A percentile compares a stretch with the other conserved stretches of the same genome.
These are phyloP conservation scores for Tupiocoris notatus DNA, from an alignment of 2,888 invertebrate genomes.

Conservation along the genomic window DNA sequence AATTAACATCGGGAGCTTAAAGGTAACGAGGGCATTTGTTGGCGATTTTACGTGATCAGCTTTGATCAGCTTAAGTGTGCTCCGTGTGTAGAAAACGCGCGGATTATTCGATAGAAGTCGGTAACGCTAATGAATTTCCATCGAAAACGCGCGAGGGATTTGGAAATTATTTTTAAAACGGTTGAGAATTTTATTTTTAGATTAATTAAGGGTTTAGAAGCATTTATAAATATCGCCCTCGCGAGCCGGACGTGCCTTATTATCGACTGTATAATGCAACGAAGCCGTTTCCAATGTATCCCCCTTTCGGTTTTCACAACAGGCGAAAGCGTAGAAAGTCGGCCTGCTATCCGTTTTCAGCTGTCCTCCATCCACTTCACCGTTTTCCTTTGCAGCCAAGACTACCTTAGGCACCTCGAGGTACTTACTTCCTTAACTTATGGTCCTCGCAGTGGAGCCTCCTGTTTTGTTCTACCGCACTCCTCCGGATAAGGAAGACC, in stretches of 20 bases:
- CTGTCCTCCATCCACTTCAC: background rate
- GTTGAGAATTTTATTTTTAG: too few relatives aligned
- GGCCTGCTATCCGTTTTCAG: background rate
- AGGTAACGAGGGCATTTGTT: background rate
- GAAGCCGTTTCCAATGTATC: too few relatives aligned
- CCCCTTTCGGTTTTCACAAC: too few relatives aligned
- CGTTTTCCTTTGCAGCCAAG: background rate
- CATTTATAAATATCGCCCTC: too few relatives aligned
- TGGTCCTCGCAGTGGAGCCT: conserved; percentile 9
- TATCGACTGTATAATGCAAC: too few relatives aligned
- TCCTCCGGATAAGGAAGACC: conserved; percentile 19
- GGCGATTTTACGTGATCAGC: background rate
- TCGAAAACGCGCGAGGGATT: too few relatives aligned
- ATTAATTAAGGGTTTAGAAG: too few relatives aligned
- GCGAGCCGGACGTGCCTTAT: too few relatives aligned
- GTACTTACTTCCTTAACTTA: conserved; percentile 25
- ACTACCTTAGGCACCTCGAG: conserved; percentile 4
- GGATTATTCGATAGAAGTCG: too few relatives aligned
- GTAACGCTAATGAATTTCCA: too few relatives aligned
- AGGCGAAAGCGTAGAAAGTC: background rate
- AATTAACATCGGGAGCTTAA: background rate
- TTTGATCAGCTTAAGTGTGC: background rate
- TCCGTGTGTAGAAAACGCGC: too few relatives aligned
- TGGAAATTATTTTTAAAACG: too few relatives aligned
- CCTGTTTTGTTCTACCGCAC: conserved; percentile 19